Evolutionary conservation across 1,140 invertebrate genomes (phyloP).

Genomic region (Hypsibius dujardini): DNA sequence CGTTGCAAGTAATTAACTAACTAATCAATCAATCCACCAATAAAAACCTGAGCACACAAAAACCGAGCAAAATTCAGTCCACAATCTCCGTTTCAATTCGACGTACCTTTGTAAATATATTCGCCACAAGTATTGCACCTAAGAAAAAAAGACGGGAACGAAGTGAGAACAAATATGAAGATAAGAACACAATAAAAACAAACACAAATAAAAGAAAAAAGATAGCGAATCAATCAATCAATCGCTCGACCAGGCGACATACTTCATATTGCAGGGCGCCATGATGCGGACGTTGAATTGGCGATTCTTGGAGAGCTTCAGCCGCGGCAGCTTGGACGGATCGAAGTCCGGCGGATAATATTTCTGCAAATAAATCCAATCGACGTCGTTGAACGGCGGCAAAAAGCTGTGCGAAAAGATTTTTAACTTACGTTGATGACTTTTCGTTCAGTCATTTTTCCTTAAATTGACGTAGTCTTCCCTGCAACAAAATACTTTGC

Average conservation of each 20-base stretch:
- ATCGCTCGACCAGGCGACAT: slow-evolving; percentile 7
- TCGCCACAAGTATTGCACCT: slow-evolving; percentile 93
- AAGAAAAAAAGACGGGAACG: slow-evolving; percentile 24
- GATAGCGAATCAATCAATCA: no score
- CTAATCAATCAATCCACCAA: not conserved
- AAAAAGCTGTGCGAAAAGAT: slow-evolving; percentile 15
- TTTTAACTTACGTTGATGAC: slow-evolving; percentile 63
- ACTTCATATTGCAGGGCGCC: slow-evolving; percentile 93
- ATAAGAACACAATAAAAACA: not conserved
- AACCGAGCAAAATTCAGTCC: no score
- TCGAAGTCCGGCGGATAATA: slow-evolving; percentile 99
- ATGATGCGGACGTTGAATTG: slow-evolving; percentile 93
- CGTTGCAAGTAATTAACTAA: no score
- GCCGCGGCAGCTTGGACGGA: slow-evolving; percentile 93
- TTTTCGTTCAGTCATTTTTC: slow-evolving; percentile 71
- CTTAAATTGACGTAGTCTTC: no score
- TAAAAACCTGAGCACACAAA: no score
- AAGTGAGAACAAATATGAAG: not conserved
- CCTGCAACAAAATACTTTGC: no score
- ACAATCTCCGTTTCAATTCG: no score
- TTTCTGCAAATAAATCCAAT: slow-evolving; percentile 51
- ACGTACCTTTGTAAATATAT: slow-evolving; percentile 79
- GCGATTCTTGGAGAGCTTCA: slow-evolving; percentile 81
- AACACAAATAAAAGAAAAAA: slow-evolving; percentile 11
- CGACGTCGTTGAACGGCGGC: slow-evolving; percentile 15